Conservation (phyloP, 2,797 vertebrate genomes). For the Aplochiton taeniatus region DNA sequence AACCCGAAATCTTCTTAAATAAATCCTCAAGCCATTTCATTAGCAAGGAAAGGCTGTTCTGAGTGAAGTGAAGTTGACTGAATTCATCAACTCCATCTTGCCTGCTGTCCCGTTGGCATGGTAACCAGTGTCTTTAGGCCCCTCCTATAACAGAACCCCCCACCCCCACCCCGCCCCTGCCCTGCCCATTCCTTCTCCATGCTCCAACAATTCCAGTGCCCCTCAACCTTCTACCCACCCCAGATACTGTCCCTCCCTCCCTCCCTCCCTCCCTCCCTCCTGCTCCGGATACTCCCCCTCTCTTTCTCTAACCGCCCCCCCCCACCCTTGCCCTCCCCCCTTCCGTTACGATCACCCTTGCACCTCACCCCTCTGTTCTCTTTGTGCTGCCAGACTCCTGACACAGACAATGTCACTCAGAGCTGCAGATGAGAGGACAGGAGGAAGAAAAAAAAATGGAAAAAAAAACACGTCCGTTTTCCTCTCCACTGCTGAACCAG, state of each 20-base stretch:
- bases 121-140: constrained; percentile 11
- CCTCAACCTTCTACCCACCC: constrained; percentile 12
- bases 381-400: constrained; percentile 30
- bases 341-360: no score
- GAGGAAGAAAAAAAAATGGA: no score
- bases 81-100: constrained; percentile 11
- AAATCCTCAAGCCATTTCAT: no score
- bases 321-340: background rate
- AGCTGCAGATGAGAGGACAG: constrained; percentile 33
- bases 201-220: constrained; percentile 27
- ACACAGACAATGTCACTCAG: constrained; percentile 37
- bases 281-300: background rate
- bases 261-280: background rate
- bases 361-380: background rate
- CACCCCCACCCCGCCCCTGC: background rate
- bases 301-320: background rate
- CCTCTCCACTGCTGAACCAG: no score
- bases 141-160: background rate
- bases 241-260: constrained; percentile 6
- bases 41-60: no score
- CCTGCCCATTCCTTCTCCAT: background rate
- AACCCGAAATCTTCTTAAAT: no score
- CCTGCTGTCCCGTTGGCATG: constrained; percentile 31
- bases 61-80: background rate
- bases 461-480: no score